phyloP scores from a whole-genome alignment of 2,113 vertebrate species.

The Holacanthus passer region DNA sequence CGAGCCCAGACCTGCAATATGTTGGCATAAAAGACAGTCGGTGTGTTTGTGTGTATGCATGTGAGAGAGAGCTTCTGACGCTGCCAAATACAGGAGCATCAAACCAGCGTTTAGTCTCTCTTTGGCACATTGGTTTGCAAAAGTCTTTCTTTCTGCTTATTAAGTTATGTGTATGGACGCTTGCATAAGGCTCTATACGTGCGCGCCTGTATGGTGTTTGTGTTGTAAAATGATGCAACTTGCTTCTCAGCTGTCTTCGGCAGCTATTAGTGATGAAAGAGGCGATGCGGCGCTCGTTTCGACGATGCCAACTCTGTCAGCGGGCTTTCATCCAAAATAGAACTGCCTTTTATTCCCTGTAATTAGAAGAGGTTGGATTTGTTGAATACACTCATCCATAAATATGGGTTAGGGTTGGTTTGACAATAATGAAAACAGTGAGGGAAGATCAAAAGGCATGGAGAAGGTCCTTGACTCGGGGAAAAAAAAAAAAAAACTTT shows the following conservation, averaged over 20 bases:
- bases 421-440: conserved; percentile 62
- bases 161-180: neutral
- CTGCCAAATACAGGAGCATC: conserved; percentile 4
- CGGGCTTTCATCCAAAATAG: conserved; percentile 59
- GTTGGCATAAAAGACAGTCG: conserved; percentile 47
- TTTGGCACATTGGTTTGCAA: neutral
- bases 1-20: conserved; percentile 64
- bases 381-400: conserved; percentile 52
- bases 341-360: conserved; percentile 52
- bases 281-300: conserved; percentile 13
- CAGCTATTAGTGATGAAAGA: conserved; percentile 42
- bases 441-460: conserved; percentile 59
- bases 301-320: conserved; percentile 41
- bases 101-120: conserved; percentile 8
- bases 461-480: conserved; percentile 50
- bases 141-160: conserved; percentile 5
- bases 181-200: neutral
- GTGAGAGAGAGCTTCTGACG: neutral
- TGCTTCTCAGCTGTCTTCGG: conserved; percentile 20
- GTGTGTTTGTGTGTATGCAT: conserved; percentile 25
- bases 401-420: conserved; percentile 53
- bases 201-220: neutral
- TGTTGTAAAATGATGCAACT: neutral
- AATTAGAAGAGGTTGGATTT: conserved; percentile 59
- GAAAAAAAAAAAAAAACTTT: conserved; percentile 52